Evolutionary conservation across 2,888 invertebrate species (phyloP).

Genomic region (Pollenia griseotomentosa): DNA sequence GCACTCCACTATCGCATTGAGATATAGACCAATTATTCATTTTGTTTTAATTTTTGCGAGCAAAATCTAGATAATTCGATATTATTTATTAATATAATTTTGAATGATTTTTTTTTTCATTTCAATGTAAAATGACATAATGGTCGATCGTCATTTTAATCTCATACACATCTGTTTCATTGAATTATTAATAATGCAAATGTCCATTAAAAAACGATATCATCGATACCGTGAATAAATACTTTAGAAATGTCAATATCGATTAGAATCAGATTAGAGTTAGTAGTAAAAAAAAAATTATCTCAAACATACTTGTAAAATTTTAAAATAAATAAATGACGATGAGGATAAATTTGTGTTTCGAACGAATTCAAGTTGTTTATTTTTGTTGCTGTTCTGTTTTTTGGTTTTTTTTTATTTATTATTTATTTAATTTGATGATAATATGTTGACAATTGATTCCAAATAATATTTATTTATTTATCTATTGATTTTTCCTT

Average conservation of each 20-base stretch:
- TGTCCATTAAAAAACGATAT: slow-evolving; percentile 27
- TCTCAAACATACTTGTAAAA: slow-evolving; percentile 43
- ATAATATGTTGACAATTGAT: slow-evolving; percentile 35
- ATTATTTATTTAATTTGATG: slow-evolving; percentile 21
- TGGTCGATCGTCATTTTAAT: background rate
- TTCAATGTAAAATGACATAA: slow-evolving; percentile 33
- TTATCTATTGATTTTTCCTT: slow-evolving; percentile 37
- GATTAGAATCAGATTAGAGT: slow-evolving; percentile 27
- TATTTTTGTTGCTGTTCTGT: slow-evolving; percentile 12
- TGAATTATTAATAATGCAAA: slow-evolving; percentile 15
- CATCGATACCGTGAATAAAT: slow-evolving; percentile 24
- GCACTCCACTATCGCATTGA: too few species aligned
- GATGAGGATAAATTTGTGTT: slow-evolving; percentile 42
- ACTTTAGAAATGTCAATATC: slow-evolving; percentile 42
- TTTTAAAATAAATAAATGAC: background rate
- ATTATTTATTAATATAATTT: too few species aligned
- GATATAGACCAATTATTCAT: too few species aligned
- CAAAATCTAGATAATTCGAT: too few species aligned
- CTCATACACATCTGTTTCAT: background rate
- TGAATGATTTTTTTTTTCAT: too few species aligned
- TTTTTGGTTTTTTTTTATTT: background rate
- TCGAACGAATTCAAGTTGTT: slow-evolving; percentile 10
- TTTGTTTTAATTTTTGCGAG: too few species aligned
- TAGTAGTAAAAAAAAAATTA: background rate
- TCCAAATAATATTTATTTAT: slow-evolving; percentile 18